Base-by-base conservation (phyloP, 2,113 vertebrate species). In the Eurypyga helias region DNA sequence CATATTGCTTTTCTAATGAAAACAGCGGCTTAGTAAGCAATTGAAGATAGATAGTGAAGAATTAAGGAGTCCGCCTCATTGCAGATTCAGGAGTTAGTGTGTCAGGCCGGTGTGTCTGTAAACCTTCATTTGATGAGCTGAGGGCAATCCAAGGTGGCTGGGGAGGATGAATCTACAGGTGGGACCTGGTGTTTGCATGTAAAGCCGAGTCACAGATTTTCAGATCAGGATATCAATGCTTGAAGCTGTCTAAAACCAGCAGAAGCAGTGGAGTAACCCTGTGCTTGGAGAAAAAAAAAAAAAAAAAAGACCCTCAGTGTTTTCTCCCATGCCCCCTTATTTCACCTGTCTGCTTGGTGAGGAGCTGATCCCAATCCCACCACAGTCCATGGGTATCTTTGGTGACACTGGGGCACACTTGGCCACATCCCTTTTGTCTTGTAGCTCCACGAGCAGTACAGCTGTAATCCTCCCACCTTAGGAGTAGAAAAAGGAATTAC, bases 1-100 rank as follows among this genome's bases (percentile, higher is more conserved):
- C 96, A 97, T 96, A 97, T 96, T 97, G 98, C 96, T 95, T 79
- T 89, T 92, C 90, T 94, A 96, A 95, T n/a, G 52, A 83, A 98
- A 97, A 96, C 96, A 97, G 77, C 26, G 34, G 73, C 79, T 75
- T 41, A 80, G 90, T 90, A 92, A 87, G 93, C 76, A 36, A 52
- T 17, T 26, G 33, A 70, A 92, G 96, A 85, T 84, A 61, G 76
- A 29, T 65, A 34, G 51, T 17, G 54, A 71, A 75, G 94, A 87
- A 65, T 52, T 80, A 26, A 62, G 55, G 36, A 54, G 24, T 26
- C 46, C 28, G 24, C 54, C 43, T 29, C 60, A 8, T 36, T 23
- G 8, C 3, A 49, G 88, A 17, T 18, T 29, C 0, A 10, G 41
- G 75, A 90, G 46, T 65, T 34, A 36, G 14, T 2, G 17, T 2